Evolutionary conservation across 2,113 vertebrate genomes (phyloP), one percentile per base, ranked within the genome.

Genomic region (Solea solea): DNA sequence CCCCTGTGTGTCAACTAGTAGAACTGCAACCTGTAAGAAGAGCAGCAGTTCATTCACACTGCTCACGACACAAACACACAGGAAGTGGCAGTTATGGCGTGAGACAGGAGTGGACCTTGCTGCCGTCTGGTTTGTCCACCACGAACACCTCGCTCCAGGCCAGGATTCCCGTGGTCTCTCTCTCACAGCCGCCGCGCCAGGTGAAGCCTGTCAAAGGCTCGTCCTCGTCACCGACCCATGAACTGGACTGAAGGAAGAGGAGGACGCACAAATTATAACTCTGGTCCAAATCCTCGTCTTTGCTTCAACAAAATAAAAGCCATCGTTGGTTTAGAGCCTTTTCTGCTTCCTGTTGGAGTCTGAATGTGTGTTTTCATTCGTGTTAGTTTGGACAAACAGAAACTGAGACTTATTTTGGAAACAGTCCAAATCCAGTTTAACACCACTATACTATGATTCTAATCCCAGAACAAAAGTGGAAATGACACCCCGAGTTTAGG

Each of bases 1-100:
- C 87, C 97, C 97, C 90, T 98, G 97, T 79, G 97, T 98, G 92
- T 98, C 97, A 81, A 98, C 95, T 41, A 98, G 94, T 55, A 98
- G 87, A 62, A 98, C 96, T 78, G 97, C 97, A 88, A 98, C 95
- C 97, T 98, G 69, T 53, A 16, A 63, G 0, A 44, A 51, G 21
- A 53, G 8, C 27, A 39, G 34, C 5, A 14, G 10, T 4, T 12
- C 0, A 13, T 12, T 12, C 34, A 42, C 4, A 16, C 5, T 5
- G 34, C 2, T 4, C 5, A 48, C 45, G 12, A 12, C 45, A 2
- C 45, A 10, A 3, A 48, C 11, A 14, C 12, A 21, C 14, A 48
- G 45, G 14, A 48, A 48, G 14, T 48, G 11, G 8, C 2, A 11
- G 45, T 10, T 5, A 14, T 34, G 34, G 3, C 1, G 21, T 21